Conservation (phyloP, 1,140 invertebrate species). For the Microplitis mediator region DNA sequence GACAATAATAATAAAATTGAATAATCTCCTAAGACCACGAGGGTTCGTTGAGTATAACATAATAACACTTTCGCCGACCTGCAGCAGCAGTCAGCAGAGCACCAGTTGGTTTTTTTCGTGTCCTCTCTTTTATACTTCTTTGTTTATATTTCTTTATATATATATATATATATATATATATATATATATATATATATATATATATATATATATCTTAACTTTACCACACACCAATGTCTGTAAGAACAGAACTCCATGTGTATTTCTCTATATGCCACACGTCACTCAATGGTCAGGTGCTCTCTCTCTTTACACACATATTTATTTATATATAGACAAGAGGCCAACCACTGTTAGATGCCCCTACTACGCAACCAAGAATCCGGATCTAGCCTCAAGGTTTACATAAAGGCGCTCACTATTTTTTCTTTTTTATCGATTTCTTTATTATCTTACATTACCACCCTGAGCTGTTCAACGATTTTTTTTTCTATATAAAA, state of each 20-base stretch:
- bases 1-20: conserved; percentile 42
- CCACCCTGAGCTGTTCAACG: background rate
- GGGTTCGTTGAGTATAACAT: conserved; percentile 41
- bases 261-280: background rate
- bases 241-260: background rate
- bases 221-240: conserved; percentile 16
- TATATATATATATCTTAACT: conserved; percentile 22
- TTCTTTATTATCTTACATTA: conserved; percentile 20
- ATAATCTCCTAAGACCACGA: conserved; percentile 34
- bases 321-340: background rate
- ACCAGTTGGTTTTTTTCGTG: conserved; percentile 5
- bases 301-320: conserved; percentile 8
- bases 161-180: conserved; percentile 25
- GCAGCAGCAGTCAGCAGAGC: background rate
- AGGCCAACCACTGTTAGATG: background rate
- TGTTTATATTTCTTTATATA: too few species aligned
- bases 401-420: conserved; percentile 56
- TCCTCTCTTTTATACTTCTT: background rate
- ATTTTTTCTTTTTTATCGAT: conserved; percentile 35
- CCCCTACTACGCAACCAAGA: conserved; percentile 41
- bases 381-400: conserved; percentile 60
- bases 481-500: background rate
- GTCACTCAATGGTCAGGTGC: conserved; percentile 25
- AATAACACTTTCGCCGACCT: conserved; percentile 57
- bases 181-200: too few species aligned